Percentiles rank a stretch among this genome's conserved stretches.
phyloP scores from a whole-genome alignment of 2,797 vertebrate species.

The Mastacembelus armatus region DNA sequence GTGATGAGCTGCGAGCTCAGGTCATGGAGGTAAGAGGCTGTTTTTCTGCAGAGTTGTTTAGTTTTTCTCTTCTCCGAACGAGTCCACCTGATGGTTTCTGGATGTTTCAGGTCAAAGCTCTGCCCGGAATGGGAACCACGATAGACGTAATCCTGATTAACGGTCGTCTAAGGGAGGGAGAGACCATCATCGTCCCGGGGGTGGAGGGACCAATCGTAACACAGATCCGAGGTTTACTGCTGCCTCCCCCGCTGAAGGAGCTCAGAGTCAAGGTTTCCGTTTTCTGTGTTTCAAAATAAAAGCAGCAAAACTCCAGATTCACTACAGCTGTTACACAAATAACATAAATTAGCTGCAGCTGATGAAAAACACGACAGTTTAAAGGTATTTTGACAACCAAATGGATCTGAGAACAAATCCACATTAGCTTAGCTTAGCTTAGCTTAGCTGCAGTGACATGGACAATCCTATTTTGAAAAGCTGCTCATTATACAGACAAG shows the following conservation, averaged over 20 bases:
- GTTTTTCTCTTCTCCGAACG: rapidly evolving
- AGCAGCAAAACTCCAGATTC: no score
- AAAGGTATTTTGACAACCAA: no score
- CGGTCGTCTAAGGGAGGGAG: constrained; percentile 91
- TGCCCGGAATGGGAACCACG: constrained; percentile 98
- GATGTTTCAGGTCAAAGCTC: constrained; percentile 91
- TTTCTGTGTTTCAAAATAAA: constrained; percentile 12
- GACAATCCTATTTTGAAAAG: no score
- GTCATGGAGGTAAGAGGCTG: constrained; percentile 93
- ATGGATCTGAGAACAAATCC: no score
- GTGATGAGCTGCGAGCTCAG: constrained; percentile 94
- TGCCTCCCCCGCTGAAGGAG: constrained; percentile 97
- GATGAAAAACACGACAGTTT: no score
- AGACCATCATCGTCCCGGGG: constrained; percentile 96
- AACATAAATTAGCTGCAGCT: neutral
- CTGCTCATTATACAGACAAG: no score
- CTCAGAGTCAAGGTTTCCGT: constrained; percentile 91
- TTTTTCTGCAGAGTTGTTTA: rapidly evolving
- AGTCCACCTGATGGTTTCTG: rapidly evolving
- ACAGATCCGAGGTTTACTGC: constrained; percentile 94
- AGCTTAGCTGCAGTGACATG: no score
- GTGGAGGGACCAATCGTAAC: constrained; percentile 98
- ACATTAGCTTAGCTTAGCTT: no score
- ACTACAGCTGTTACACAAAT: no score
- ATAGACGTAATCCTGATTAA: constrained; percentile 99